These are phyloP conservation scores for cattle (Bos taurus) DNA, from an alignment of 2,113 vertebrate species.

Conservation along the genomic window ARS-UCD2.0 NC_037335.1:101481001-101481500, in stretches of 20 bases:
- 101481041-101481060: neutral
- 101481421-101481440: neutral
- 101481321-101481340: neutral
- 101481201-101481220: no score
- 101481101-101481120: neutral
- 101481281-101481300: neutral
- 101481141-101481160: neutral
- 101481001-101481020: neutral
- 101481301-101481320: rapidly evolving
- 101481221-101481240: neutral
- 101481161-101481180: neutral
- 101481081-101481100: neutral
- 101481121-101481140: neutral
- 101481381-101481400: neutral
- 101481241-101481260: neutral
- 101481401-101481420: neutral
- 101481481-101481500: neutral
- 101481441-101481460: neutral
- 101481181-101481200: neutral
- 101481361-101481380: neutral
- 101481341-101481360: neutral
- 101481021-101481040: neutral
- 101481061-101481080: neutral
- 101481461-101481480: neutral
- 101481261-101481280: neutral